phyloP scores from a whole-genome alignment of 2,888 invertebrate species.

The Caenorhabditis sp. region DNA sequence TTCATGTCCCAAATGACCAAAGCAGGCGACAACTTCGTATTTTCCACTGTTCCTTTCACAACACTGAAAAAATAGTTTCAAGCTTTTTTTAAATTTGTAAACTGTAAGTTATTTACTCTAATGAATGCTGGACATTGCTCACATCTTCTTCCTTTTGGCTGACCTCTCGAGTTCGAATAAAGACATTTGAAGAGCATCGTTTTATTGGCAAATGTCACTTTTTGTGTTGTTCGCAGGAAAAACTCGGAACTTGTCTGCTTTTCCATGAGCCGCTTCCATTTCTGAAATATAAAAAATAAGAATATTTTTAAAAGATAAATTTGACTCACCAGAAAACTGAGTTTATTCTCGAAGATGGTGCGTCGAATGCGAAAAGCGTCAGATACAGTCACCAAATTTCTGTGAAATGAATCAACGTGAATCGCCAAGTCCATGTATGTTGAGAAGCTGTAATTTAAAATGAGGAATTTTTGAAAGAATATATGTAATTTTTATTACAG shows the following conservation, averaged over 20 bases:
- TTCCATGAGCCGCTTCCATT: constrained; percentile 32
- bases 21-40: constrained; percentile 47
- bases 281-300: constrained; percentile 1
- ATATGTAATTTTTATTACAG: too few relatives aligned
- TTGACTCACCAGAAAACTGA: constrained; percentile 13
- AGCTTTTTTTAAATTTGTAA: background rate
- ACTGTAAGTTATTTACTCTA: constrained; percentile 14
- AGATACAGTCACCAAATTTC: constrained; percentile 11
- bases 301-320: background rate
- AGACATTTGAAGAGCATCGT: constrained; percentile 30
- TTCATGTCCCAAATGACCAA: constrained; percentile 49
- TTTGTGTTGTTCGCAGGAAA: constrained; percentile 31
- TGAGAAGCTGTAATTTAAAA: constrained; percentile 17
- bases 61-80: constrained; percentile 3
- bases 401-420: constrained; percentile 37
- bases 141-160: constrained; percentile 14
- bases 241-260: constrained; percentile 21
- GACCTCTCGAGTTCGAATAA: constrained; percentile 35
- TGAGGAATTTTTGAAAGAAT: background rate
- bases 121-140: constrained; percentile 52
- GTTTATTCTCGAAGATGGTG: constrained; percentile 15
- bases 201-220: constrained; percentile 26
- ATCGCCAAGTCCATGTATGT: constrained; percentile 48
- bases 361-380: constrained; percentile 20
- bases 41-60: constrained; percentile 36